Percentiles rank a stretch among this genome's conserved stretches.
Evolutionary conservation across 2,113 vertebrate genomes (phyloP).

Genomic region (Gorsachius goisagi): DNA sequence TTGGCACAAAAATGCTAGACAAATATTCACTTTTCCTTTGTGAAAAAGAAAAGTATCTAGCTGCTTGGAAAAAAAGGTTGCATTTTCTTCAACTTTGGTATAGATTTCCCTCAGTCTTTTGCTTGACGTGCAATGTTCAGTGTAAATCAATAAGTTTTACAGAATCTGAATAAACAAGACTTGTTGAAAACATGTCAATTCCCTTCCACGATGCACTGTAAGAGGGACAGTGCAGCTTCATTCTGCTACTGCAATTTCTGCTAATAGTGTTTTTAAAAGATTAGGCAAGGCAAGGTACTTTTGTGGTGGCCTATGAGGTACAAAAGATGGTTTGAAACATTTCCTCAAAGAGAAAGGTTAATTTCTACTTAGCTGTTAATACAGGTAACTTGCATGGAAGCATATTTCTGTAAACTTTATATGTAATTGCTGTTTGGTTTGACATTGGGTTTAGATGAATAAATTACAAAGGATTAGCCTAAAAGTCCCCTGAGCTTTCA

Average conservation of each 20-base stretch:
- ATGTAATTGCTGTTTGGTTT: not conserved
- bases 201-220: not conserved
- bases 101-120: not conserved
- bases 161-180: not conserved
- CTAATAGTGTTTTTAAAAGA: not conserved
- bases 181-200: not conserved
- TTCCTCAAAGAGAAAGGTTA: not conserved
- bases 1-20: not conserved
- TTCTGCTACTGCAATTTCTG: not conserved
- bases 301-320: not conserved
- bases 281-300: not conserved
- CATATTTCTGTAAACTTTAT: not conserved
- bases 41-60: not conserved
- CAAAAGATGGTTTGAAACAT: not conserved
- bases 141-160: not conserved
- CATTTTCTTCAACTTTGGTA: not conserved
- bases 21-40: not conserved
- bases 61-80: not conserved
- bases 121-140: not conserved
- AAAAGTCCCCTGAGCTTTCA: not conserved
- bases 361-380: not conserved
- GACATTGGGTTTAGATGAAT: not conserved
- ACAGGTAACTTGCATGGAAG: not conserved
- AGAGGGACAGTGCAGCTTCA: not conserved
- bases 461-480: not conserved